Conservation (phyloP, 2,797 vertebrate species). For the Microctenopoma steveboyesi region DNA sequence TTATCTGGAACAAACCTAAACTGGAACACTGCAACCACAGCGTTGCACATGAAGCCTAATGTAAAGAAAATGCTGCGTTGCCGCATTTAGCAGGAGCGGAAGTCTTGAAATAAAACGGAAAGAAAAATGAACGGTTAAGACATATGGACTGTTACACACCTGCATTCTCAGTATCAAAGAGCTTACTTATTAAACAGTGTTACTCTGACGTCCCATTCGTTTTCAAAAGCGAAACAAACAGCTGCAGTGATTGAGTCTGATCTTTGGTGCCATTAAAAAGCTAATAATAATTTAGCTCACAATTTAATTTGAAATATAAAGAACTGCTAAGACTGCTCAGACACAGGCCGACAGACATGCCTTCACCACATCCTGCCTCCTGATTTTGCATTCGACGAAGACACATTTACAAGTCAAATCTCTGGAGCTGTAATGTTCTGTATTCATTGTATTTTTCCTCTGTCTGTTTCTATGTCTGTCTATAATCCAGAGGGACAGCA, state of each 20-base stretch:
- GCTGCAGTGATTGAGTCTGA: constrained; percentile 5
- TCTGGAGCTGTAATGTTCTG: constrained; percentile 4
- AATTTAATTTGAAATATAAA: background rate
- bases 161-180: constrained; percentile 8
- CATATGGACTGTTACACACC: constrained; percentile 3
- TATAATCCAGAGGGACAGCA: background rate
- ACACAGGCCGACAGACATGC: constrained; percentile 5
- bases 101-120: background rate
- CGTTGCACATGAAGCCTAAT: background rate
- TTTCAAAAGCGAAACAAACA: constrained; percentile 33
- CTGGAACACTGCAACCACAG: background rate
- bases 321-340: background rate
- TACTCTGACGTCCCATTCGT: constrained; percentile 42
- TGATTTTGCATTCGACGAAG: constrained; percentile 44
- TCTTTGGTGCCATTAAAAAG: background rate
- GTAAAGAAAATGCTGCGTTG: background rate
- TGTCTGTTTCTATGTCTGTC: background rate
- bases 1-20: too few species aligned
- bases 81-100: constrained; percentile 1
- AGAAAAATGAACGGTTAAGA: background rate
- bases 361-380: constrained; percentile 1
- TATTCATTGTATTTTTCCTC: background rate
- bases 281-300: background rate
- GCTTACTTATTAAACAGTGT: constrained; percentile 37
- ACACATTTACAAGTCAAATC: constrained; percentile 71